These are phyloP conservation scores for Manacus vitellinus DNA, from an alignment of 2,113 vertebrate species.

Conservation along the genomic window DNA sequence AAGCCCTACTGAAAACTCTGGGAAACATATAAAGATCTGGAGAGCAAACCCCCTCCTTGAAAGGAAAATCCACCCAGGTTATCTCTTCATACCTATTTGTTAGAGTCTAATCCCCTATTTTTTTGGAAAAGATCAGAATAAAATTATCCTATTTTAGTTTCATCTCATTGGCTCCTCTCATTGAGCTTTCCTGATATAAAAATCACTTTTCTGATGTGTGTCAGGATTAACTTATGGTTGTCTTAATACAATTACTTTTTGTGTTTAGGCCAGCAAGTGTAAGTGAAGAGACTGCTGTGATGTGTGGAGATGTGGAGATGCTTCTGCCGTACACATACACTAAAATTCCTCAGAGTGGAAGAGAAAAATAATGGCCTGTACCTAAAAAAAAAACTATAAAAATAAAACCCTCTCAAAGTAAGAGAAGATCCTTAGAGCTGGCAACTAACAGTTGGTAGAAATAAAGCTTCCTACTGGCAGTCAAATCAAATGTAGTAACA, in stretches of 20 bases:
- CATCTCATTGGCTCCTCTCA: not conserved
- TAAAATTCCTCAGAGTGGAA: not conserved
- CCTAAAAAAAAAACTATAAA: not conserved
- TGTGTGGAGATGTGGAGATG: not conserved
- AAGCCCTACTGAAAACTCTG: not conserved
- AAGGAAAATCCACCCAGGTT: not conserved
- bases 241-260: not conserved
- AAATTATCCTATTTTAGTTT: not conserved
- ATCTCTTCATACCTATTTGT: not conserved
- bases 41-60: not conserved
- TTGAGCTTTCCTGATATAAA: not conserved
- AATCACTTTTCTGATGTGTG: not conserved
- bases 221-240: not conserved
- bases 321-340: not conserved
- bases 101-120: not conserved
- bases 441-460: constrained; percentile 80
- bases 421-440: constrained; percentile 63
- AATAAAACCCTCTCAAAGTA: not conserved
- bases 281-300: not conserved
- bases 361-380: not conserved
- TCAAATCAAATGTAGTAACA: constrained; percentile 88
- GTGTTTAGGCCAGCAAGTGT: not conserved
- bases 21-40: not conserved
- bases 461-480: constrained; percentile 83
- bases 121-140: not conserved